Evolutionary conservation across 2,113 vertebrate genomes (phyloP), one percentile per base, ranked within the genome.

Genomic region (Typhlomys cinereus): DNA sequence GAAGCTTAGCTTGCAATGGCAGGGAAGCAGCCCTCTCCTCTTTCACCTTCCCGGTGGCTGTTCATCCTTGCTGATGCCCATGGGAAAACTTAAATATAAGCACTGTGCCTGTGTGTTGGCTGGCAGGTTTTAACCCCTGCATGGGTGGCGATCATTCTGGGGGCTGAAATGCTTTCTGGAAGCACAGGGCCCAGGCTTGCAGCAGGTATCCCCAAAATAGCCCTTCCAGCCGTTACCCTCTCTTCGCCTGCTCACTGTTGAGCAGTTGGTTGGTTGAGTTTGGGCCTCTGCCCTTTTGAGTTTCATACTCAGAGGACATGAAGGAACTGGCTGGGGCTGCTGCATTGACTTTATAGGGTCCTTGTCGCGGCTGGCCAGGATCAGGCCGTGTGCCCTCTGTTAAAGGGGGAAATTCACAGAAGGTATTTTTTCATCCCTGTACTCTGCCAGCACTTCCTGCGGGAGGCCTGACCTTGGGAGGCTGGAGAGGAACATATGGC

Each of bases 391-490:
- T 2, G 18, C 39, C 54, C 13, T 91, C 41, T 66, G 0, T 80
- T 46, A 54, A 41, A 87, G 69, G 29, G 6, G 41, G n/a, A 75
- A 82, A 73, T 80, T 78, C 75, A 27, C 7, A 41, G 70, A 34
- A 62, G 48, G 57, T 17, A 20, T 41, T 4, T n/a, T 74, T 21
- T 39, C 17, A 20, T 57, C 4, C 15, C 0, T 34, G 39, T 10
- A 29, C 36, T 29, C n/a, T 69, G n/a, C 66, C 57, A 83, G 59
- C 61, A 50, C 0, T 29, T 39, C 86, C 79, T 25, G 66, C 2
- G 14, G 61, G 62, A 82, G 46, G 23, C 17, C 1, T 90, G 94
- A 93, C 96, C 94, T 94, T 96, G 94, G 64, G 54, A 81, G 78
- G 31, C 75, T 74, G 50, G 34, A 82, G 46, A 79, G 34, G 64